A percentile compares a stretch with the other conserved stretches of the same genome.
Conservation (phyloP, 2,113 vertebrate species). For the Pedionomus torquatus region DNA sequence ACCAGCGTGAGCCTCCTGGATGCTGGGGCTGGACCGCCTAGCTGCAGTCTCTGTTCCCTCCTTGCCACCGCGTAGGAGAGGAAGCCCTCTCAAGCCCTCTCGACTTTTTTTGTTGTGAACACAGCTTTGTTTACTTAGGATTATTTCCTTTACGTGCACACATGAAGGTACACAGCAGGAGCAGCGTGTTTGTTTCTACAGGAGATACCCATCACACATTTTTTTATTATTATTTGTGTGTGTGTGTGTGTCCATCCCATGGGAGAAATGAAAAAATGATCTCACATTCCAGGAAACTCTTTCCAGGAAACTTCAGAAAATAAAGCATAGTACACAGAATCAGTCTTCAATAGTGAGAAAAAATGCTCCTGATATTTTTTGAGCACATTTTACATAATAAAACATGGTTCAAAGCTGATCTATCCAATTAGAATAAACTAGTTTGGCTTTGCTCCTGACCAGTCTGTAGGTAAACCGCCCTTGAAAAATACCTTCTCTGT, state of each 20-base stretch:
- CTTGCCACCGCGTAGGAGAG: neutral
- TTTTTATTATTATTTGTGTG: neutral
- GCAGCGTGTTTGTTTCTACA: neutral
- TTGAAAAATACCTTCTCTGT: neutral
- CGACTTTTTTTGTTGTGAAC: neutral
- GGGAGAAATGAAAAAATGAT: conserved; percentile 33
- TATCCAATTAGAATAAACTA: neutral
- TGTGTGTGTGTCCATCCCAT: neutral
- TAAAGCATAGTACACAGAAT: neutral
- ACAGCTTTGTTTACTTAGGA: neutral
- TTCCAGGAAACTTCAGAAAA: conserved; percentile 48
- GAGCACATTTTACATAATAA: neutral
- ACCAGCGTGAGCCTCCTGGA: neutral
- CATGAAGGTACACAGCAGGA: conserved; percentile 14
- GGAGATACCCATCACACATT: neutral
- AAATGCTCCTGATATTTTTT: neutral
- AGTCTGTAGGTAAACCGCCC: neutral
- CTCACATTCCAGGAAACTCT: conserved; percentile 31
- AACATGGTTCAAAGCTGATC: neutral
- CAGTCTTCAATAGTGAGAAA: neutral
- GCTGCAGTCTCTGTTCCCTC: neutral
- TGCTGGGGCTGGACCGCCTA: neutral
- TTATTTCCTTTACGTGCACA: conserved; percentile 15
- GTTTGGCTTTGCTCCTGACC: neutral
- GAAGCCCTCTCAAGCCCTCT: neutral